A percentile compares a stretch with the other conserved stretches of the same genome.
phyloP scores from a whole-genome alignment of 1,140 invertebrate genomes.

The Bombus cullumanus region DNA sequence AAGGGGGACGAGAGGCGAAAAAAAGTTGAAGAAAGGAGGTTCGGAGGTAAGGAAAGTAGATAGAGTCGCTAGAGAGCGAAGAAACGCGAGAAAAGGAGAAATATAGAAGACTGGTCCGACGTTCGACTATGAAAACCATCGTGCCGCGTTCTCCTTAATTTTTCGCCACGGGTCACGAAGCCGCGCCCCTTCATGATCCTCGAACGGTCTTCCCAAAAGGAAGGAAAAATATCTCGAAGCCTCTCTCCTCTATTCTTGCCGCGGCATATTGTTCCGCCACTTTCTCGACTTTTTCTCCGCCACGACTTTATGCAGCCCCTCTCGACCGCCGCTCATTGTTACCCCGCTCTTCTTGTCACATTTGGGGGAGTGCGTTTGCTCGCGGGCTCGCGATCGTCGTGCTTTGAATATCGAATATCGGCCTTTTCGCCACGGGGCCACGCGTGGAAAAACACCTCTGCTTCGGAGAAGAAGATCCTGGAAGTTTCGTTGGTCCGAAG shows the following conservation, averaged over 20 bases:
- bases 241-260: not conserved
- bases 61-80: not conserved
- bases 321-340: slow-evolving; percentile 25
- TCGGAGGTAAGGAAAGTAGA: not conserved
- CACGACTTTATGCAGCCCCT: slow-evolving; percentile 11
- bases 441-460: not conserved
- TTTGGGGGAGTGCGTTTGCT: not conserved
- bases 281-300: slow-evolving; percentile 28
- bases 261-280: slow-evolving; percentile 31
- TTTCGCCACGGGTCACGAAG: slow-evolving; percentile 22
- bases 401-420: slow-evolving; percentile 31
- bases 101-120: not conserved
- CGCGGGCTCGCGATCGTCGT: not conserved
- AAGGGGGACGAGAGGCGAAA: not conserved
- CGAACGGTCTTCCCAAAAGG: not conserved
- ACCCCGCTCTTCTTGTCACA: slow-evolving; percentile 6
- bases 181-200: slow-evolving; percentile 9
- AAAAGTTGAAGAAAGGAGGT: not conserved
- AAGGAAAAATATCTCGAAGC: not conserved
- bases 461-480: not conserved
- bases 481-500: not conserved
- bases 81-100: not conserved
- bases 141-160: slow-evolving; percentile 49
- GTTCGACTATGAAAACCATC: slow-evolving; percentile 18
- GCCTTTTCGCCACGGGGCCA: not conserved